Evolutionary conservation across 2,797 vertebrate genomes (phyloP).

Genomic region (Taeniopygia guttata): DNA sequence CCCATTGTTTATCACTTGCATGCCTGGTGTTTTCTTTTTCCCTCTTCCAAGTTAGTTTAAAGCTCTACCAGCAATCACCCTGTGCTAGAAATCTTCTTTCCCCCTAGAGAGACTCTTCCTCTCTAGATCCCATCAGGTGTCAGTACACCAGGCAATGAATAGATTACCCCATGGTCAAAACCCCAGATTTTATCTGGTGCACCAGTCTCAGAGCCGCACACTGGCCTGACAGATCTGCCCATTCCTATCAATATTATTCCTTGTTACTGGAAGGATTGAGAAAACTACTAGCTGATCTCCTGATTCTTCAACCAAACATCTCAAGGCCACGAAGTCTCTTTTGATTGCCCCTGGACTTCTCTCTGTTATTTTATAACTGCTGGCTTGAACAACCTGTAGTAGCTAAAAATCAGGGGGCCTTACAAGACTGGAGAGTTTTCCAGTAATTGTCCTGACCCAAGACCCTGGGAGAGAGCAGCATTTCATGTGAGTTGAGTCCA

Average conservation of each 20-base stretch:
- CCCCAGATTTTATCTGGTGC: background rate
- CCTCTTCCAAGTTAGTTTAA: background rate
- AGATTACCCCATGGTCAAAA: background rate
- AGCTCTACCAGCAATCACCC: background rate
- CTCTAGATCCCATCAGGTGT: background rate
- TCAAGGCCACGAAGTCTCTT: background rate
- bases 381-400: too few relatives aligned
- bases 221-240: background rate
- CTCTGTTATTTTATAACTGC: background rate
- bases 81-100: background rate
- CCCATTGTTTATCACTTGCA: background rate
- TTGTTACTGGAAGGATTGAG: background rate
- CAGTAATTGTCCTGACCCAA: background rate
- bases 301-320: fast-evolving
- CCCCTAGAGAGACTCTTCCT: background rate
- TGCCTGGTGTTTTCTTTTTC: background rate
- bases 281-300: background rate
- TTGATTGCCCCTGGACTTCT: background rate
- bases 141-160: background rate
- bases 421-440: background rate
- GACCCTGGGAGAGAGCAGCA: background rate
- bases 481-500: background rate
- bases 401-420: too few relatives aligned
- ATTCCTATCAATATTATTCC: background rate
- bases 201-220: background rate